Base-by-base conservation (phyloP, 2,113 vertebrate species). In the Gasterosteus aculeatus region DNA sequence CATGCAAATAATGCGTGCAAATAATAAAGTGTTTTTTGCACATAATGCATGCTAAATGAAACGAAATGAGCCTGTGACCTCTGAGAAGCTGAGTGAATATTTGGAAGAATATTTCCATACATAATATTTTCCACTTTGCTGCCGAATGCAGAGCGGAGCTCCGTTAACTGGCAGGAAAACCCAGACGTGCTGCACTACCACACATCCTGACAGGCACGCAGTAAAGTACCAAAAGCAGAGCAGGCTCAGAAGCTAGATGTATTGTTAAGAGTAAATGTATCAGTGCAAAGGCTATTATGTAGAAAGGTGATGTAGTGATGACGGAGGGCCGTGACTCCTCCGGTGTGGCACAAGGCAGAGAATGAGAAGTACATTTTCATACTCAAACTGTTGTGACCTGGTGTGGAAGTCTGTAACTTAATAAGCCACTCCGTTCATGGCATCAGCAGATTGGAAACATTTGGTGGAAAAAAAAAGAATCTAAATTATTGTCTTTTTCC, bases 401-500 rank as follows among this genome's bases (percentile, higher is more conserved):
- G 76, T 85, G 74, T 83, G 80, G 79, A 89, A 85, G 73, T 79
- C 75, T 82, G 86, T 75, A 86, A 85, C 66, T 68, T 74, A 86
- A 87, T 82, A 81, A 81, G 75, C 56, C 78, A 64, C 81, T 90
- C 79, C 75, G 75, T 64, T 89, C 67, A 85, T 90, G 78, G 84
- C 85, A 90, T 77, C 72, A 58, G 77, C 49, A 70, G 73, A 84
- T 67, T 78, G 86, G 85, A 90, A 89, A 86, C 89, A 87, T 64
- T 57, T 54, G 81, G 62, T 90, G 85, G 84, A 84, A 85, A 88
- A 89, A 29, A 38, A 6, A 38, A 79, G 73, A 74, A 80, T 77
- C 81, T 7, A 81, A 84, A 90, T 89, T 82, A 86, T 90, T 86
- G 87, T 87, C 80, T 86, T 92, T 91, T 88, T 89, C 80, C 87